Conservation (phyloP, 2,113 vertebrate genomes). For the Sapayoa aenigma region DNA sequence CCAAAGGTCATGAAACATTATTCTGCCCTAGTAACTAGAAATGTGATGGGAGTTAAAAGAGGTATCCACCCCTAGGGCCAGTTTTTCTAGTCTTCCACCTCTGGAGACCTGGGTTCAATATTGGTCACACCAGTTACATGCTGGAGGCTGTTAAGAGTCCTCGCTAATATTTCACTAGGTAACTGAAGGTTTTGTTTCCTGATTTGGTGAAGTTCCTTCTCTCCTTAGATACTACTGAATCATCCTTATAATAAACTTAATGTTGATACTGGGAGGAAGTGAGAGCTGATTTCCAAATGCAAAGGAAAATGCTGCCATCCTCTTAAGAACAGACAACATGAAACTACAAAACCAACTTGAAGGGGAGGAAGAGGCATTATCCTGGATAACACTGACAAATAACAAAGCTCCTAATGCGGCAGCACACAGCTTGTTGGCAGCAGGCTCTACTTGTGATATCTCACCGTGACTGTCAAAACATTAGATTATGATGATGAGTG, state of each 20-base stretch:
- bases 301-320: background rate
- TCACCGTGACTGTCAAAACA: background rate
- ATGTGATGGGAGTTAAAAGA: conserved; percentile 18
- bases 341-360: background rate
- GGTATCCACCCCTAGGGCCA: background rate
- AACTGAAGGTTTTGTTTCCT: background rate
- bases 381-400: background rate
- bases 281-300: background rate
- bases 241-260: background rate
- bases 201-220: background rate
- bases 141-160: background rate
- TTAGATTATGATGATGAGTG: background rate
- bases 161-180: background rate
- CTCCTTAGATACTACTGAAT: background rate
- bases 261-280: background rate
- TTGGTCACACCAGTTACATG: background rate
- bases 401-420: background rate
- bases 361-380: background rate
- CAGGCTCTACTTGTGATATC: background rate
- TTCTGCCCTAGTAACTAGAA: conserved; percentile 69
- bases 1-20: conserved; percentile 67
- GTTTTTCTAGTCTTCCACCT: conserved; percentile 40
- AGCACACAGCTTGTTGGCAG: background rate
- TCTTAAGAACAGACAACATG: background rate
- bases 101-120: background rate